Conservation (phyloP, 2,113 vertebrate genomes). For the Martes martes region DNA sequence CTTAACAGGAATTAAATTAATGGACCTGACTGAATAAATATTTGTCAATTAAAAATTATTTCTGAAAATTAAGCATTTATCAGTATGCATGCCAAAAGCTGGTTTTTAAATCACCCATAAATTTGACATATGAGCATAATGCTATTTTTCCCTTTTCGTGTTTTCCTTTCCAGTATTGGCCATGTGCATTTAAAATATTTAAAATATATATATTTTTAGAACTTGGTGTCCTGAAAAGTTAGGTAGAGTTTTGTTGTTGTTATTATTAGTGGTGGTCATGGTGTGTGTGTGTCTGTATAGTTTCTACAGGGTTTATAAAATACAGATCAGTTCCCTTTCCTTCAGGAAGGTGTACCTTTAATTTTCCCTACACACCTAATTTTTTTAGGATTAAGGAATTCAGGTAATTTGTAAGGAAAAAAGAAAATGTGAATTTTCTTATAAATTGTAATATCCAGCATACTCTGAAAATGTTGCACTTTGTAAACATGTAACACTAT, state of each 20-base stretch:
- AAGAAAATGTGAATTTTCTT: not conserved
- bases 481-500: not conserved
- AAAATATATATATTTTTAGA: not conserved
- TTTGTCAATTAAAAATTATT: not conserved
- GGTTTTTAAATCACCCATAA: not conserved
- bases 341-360: not conserved
- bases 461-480: not conserved
- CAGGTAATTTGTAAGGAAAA: not conserved
- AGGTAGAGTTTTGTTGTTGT: not conserved
- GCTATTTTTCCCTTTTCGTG: not conserved
- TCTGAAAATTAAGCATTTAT: not conserved
- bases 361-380: not conserved
- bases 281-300: not conserved
- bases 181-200: not conserved
- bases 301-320: not conserved
- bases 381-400: conserved; percentile 5
- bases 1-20: not conserved
- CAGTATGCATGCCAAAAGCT: not conserved
- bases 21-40: not conserved
- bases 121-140: not conserved
- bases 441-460: not conserved
- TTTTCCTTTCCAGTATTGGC: not conserved
- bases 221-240: not conserved
- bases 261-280: not conserved
- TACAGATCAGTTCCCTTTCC: not conserved